Base-by-base conservation (phyloP, 92 coral and sea anemone genomes). In the Chrysogorgia sp. region DNA sequence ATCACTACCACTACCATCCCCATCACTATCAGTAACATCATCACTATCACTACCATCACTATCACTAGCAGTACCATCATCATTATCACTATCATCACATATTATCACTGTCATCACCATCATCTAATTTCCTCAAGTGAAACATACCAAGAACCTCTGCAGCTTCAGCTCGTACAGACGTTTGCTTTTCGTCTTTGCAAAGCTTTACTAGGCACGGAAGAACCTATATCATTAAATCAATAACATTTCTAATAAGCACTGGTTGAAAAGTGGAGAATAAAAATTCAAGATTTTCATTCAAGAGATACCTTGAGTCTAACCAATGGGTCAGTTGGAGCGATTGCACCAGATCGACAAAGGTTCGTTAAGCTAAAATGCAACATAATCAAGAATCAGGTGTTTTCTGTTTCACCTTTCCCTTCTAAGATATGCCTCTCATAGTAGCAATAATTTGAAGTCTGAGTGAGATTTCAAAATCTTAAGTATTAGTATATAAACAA, bases 131-230 rank as follows among this genome's bases (percentile, higher is more conserved):
- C 59, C 22, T 3, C 59, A 14, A 43, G 50, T 17, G n/a, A 31
- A 30, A 43, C 81, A 52, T 66, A 94, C 98, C 98, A 17, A 94
- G 85, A 3, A 92, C 92, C 77, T 94, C 98, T 41, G 96, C 98
- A 35, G 96, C 92, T 59, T 94, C 98, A 26, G 97, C 98, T 55
- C 98, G 84, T 45, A 91, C 77, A 40, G 85, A 77, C 40, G 86
- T 80, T 10, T 62, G 72, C 61, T 94, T 94, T 76, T 94, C 98
- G 72, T 82, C 87, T 41, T 86, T 85, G 60, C 98, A 94, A 77
- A 94, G 90, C 66, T 96, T 86, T 34, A 94, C 98, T 15, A 86
- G 77, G 23, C 97, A 87, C 21, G 97, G 87, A n/a, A 94, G 89
- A 68, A 94, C 87, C 98, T 94, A 20, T 23, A 57, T 4, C 2